A percentile compares a stretch with the other conserved stretches of the same genome.
These are phyloP conservation scores for Torymus auratus DNA, from an alignment of 2,888 invertebrate genomes.

Conservation along the genomic window DNA sequence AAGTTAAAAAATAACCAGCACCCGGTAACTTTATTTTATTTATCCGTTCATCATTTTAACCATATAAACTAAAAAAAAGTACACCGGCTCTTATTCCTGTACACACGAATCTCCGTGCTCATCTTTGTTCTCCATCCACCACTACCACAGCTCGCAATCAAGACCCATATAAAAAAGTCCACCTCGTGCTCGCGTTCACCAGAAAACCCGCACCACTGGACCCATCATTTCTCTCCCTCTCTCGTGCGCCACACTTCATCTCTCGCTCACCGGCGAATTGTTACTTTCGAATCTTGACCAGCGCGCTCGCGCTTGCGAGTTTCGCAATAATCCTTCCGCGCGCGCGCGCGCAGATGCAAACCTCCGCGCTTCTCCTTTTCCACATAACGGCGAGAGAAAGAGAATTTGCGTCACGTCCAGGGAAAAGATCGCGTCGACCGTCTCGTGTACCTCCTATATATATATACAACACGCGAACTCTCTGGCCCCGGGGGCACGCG, in stretches of 20 bases:
- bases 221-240: neutral
- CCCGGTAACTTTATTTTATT: too few species aligned
- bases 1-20: too few species aligned
- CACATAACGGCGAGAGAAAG: neutral
- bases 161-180: too few species aligned
- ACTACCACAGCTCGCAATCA: too few species aligned
- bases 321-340: constrained; percentile 61
- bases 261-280: neutral
- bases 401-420: neutral
- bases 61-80: too few species aligned
- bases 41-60: too few species aligned
- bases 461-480: constrained; percentile 34
- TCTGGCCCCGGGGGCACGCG: constrained; percentile 54
- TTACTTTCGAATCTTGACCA: constrained; percentile 67
- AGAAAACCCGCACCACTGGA: too few species aligned
- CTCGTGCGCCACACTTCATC: neutral
- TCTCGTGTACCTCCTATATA: constrained; percentile 51
- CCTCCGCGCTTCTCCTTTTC: neutral
- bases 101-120: too few species aligned
- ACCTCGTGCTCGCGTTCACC: too few species aligned
- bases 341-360: neutral
- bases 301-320: constrained; percentile 56
- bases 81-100: too few species aligned
- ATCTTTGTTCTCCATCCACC: too few species aligned
- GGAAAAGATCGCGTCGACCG: constrained; percentile 61